phyloP scores from a whole-genome alignment of 2,888 invertebrate genomes.

The Nemotelus nigrinus region DNA sequence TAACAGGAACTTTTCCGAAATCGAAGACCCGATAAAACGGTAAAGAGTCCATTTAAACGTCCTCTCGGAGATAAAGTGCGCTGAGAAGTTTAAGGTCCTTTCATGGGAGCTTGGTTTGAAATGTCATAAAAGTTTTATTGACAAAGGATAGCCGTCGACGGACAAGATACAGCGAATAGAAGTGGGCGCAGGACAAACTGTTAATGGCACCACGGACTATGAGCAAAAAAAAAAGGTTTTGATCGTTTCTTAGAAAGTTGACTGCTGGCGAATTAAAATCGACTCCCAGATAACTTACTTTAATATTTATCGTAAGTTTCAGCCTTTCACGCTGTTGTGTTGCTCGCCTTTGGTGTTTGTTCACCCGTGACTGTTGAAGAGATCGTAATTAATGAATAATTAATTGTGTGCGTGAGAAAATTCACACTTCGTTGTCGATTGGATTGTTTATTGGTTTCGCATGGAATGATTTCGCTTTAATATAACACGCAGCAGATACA shows the following conservation, averaged over 20 bases:
- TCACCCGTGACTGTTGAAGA: no score
- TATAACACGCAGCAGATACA: no score
- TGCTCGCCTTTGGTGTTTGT: no score
- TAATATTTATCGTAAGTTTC: neutral
- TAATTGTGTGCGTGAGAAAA: no score
- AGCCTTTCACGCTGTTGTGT: no score
- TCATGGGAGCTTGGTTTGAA: neutral
- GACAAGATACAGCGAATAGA: neutral
- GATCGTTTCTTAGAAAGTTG: no score
- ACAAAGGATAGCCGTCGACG: neutral
- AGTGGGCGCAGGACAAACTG: neutral
- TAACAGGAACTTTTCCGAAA: neutral
- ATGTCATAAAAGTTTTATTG: slow-evolving; percentile 19
- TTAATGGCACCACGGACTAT: neutral
- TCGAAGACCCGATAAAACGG: neutral
- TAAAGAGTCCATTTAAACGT: neutral
- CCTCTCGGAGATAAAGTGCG: neutral
- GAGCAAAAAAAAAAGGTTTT: no score
- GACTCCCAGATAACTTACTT: neutral
- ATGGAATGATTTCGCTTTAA: no score
- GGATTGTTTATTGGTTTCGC: no score
- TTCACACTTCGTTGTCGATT: no score
- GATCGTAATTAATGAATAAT: no score
- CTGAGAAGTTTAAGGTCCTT: neutral
- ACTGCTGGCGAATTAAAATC: no score